These are phyloP conservation scores for Ganaspis sp. DNA, from an alignment of 1,140 invertebrate species.

Conservation along the genomic window DNA sequence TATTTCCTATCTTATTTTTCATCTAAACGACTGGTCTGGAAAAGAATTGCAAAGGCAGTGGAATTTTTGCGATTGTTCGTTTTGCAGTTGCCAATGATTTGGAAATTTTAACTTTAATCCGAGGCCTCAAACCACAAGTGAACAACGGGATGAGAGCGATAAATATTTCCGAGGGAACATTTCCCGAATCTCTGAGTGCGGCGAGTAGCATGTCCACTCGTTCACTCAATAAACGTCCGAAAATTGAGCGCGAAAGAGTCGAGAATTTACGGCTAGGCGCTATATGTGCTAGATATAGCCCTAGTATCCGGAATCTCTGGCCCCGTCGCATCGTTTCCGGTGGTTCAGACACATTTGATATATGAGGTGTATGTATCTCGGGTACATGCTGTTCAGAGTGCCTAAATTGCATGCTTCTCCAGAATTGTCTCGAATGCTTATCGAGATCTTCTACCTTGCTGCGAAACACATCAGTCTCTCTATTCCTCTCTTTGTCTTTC, in stretches of 20 bases:
- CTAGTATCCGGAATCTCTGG: constrained; percentile 35
- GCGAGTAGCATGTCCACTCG: constrained; percentile 8
- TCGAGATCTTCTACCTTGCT: constrained; percentile 48
- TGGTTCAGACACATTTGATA: constrained; percentile 69
- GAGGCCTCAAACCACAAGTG: not conserved
- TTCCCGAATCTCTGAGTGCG: constrained; percentile 9
- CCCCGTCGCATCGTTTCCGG: constrained; percentile 63
- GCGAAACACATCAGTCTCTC: not conserved
- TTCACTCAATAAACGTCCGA: constrained; percentile 28
- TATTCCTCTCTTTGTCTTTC: not conserved
- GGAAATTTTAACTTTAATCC: too few species aligned
- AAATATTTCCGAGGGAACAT: constrained; percentile 14
- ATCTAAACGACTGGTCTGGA: too few species aligned
- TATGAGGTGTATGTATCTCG: constrained; percentile 69
- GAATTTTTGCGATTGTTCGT: too few species aligned
- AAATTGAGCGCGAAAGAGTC: constrained; percentile 25
- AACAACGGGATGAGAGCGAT: not conserved
- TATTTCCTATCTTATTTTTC: too few species aligned
- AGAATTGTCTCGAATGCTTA: constrained; percentile 67
- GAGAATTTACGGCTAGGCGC: not conserved
- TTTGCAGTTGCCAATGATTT: too few species aligned
- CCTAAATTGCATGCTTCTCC: constrained; percentile 63
- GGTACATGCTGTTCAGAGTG: constrained; percentile 68
- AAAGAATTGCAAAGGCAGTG: too few species aligned
- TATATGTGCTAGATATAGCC: not conserved